Evolutionary conservation across 35 echinoderm and acorn worm species (phyloP), one percentile per base, ranked within the genome.

Genomic region (Ophioderma brevispina): DNA sequence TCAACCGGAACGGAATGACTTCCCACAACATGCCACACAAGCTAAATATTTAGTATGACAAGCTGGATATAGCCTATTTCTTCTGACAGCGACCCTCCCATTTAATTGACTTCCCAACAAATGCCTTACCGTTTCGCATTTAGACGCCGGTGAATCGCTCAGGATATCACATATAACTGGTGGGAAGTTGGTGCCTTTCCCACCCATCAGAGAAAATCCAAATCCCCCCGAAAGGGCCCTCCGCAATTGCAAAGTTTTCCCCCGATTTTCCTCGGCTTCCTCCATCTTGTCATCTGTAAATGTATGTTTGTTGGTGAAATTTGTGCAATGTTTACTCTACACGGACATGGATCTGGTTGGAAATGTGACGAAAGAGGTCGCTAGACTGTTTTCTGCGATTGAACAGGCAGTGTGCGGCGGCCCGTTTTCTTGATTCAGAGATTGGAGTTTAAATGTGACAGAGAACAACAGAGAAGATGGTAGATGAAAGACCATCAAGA

Each of bases 161-260:
- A 99, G 55, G 84, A 99, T 93, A 81, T 99, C 97, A 78, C 97
- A 99, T 81, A 99, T 99, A 25, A 99, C 97, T 36, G 97, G 97
- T 38, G 97, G 97, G 46, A 99, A 99, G 28, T 91, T 88, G 10
- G 97, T 93, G 25, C 94, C 97, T 39, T 89, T 93, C 34, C 97
- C 97, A 85, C 97, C 97, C 93, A 99, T 95, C 55, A 99, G 82
- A 15, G 97, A 99, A 80, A 99, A 99, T 40, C 97, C 93, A 91
- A 95, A 98, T 25, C 94, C 97, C 31, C 93, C 97, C 35, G 97
- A 99, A 82, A 94, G 46, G 70, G 92, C 96, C 52, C 96, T 86
- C 36, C 89, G 85, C 23, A 98, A 87, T 88, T 91, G 79, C 28
- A 98, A 77, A 41, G 81, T 89, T 92, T 98, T 98, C 13, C 35